Evolutionary conservation across 1,140 invertebrate genomes (phyloP), one percentile per base, ranked within the genome.

Genomic region (Penaeus vannamei): DNA sequence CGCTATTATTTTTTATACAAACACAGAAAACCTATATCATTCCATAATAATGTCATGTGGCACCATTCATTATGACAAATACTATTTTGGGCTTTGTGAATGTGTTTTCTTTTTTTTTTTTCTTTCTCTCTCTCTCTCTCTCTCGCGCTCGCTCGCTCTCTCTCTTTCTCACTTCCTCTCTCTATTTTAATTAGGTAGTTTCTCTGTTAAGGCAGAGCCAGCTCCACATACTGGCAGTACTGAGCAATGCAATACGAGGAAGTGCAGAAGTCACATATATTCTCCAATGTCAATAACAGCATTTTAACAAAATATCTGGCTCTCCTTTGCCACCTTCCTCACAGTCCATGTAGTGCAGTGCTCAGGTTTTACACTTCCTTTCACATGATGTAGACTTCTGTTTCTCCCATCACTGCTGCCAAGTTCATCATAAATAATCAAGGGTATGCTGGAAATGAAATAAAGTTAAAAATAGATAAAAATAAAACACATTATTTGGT

Each of bases 131-230:
- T 14, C 46, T 53, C 46, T 53, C 36, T 42, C 36, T 42, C 36
- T 1, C 36, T 42, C 36, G 4, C 36, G 4, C 36, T 42, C 36
- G 1, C 36, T 1, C 36, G 4, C 53, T 53, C 53, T 53, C 53
- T 7, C 53, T 53, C 53, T 53, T 2, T 53, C 53, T 53, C 53
- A 53, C 53, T 53, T 17, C 53, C 53, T 53, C 53, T 53, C 53
- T 17, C 53, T 53, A 53, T 53, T 12, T 53, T 53, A 53, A 53
- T 53, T 81, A 81, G 79, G 79, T 81, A 81, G 79, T 81, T 80
- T 81, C 79, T 81, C 79, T 81, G 79, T 81, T 81, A 81, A 81
- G 79, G 79, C 79, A 81, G 79, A 81, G 79, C 79, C 79, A 81
- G 79, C 26, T 23, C 20, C 60, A 59, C 53, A 53, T 12, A 81